Conservation (phyloP, 2,888 invertebrate species). For the Nomada lathburiana region DNA sequence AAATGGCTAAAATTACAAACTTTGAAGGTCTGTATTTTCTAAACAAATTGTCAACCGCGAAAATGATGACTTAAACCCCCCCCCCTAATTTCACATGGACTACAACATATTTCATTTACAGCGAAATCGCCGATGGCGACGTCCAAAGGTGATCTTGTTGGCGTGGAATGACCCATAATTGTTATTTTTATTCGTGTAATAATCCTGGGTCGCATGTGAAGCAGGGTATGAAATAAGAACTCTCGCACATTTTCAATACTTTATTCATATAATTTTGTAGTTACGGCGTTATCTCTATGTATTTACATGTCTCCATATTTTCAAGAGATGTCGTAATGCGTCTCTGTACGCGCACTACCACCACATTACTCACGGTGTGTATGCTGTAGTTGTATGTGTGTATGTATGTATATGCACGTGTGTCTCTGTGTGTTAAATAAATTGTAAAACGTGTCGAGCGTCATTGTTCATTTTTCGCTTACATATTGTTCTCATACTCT, state of each 20-base stretch:
- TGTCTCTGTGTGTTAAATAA: not conserved
- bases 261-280: conserved; percentile 79
- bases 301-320: conserved; percentile 73
- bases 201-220: not conserved
- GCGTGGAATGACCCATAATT: too few species aligned
- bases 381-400: conserved; percentile 13
- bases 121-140: too few species aligned
- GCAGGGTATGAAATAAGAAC: not conserved
- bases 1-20: too few species aligned
- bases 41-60: too few species aligned
- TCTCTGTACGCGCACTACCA: conserved; percentile 59
- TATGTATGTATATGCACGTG: conserved; percentile 25
- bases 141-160: too few species aligned
- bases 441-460: conserved; percentile 50
- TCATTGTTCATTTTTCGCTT: conserved; percentile 9
- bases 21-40: too few species aligned
- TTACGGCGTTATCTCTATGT: conserved; percentile 76
- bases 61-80: too few species aligned
- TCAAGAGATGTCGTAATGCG: conserved; percentile 69
- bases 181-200: too few species aligned
- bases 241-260: conserved; percentile 69
- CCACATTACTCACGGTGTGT: conserved; percentile 27
- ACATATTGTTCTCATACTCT: conserved; percentile 26
- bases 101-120: too few species aligned
- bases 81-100: too few species aligned